Conservation (phyloP, 2,888 invertebrate genomes). For the Harmothoe impar region DNA sequence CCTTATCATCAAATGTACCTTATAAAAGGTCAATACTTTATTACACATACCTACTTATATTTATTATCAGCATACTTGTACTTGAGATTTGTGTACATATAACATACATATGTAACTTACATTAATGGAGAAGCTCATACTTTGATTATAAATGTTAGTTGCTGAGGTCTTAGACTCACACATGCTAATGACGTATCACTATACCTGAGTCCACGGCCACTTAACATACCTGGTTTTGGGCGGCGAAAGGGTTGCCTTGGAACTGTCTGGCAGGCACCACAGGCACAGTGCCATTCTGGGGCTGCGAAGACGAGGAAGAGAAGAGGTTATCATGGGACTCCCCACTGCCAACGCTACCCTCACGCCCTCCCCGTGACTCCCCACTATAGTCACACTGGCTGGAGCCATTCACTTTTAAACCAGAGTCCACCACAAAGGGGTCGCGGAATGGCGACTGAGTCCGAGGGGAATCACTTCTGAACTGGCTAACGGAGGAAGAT, state of each 20-base stretch:
- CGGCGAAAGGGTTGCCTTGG: slow-evolving; percentile 61
- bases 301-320: slow-evolving; percentile 58
- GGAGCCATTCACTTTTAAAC: slow-evolving; percentile 55
- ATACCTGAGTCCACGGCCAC: neutral
- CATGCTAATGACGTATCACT: neutral
- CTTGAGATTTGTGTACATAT: no score
- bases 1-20: no score
- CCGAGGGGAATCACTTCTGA: slow-evolving; percentile 44
- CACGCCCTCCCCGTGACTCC: slow-evolving; percentile 54
- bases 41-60: no score
- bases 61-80: no score
- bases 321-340: slow-evolving; percentile 36
- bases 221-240: slow-evolving; percentile 55
- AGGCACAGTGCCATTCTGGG: slow-evolving; percentile 12
- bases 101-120: no score
- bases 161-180: neutral
- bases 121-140: no score
- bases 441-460: slow-evolving; percentile 59
- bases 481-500: slow-evolving; percentile 19
- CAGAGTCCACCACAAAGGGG: slow-evolving; percentile 49
- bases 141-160: neutral
- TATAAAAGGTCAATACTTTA: no score
- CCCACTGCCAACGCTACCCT: slow-evolving; percentile 49
- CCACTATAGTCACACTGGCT: slow-evolving; percentile 28
- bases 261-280: slow-evolving; percentile 56